Evolutionary conservation across 1,140 invertebrate species (phyloP).

Genomic region (Zaprionus kolodkinae): DNA sequence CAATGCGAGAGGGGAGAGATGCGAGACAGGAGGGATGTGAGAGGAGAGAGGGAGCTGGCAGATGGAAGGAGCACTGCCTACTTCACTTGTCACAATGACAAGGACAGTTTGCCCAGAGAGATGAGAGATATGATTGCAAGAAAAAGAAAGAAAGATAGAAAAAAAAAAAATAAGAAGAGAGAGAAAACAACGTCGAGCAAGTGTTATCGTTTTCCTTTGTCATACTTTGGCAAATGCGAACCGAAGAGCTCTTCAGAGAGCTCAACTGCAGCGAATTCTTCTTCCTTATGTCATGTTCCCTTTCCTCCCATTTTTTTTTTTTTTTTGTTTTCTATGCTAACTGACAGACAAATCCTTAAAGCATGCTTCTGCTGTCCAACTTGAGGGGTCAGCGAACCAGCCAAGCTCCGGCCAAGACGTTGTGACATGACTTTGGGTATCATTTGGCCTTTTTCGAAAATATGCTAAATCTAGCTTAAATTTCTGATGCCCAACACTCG

Average conservation of each 20-base stretch:
- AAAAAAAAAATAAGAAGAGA: background rate
- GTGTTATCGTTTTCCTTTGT: slow-evolving; percentile 56
- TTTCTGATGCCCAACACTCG: slow-evolving; percentile 26
- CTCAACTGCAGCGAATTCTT: slow-evolving; percentile 42
- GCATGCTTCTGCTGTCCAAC: background rate
- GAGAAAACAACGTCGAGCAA: slow-evolving; percentile 16
- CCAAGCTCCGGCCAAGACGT: slow-evolving; percentile 8
- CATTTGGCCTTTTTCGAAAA: background rate
- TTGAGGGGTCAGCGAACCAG: slow-evolving; percentile 38
- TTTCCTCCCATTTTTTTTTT: background rate
- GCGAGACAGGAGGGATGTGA: background rate
- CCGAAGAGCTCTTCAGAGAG: slow-evolving; percentile 27
- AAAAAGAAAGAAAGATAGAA: slow-evolving; percentile 1
- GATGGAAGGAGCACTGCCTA: slow-evolving; percentile 25
- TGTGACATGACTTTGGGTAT: background rate
- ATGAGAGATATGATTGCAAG: slow-evolving; percentile 39
- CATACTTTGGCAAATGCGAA: slow-evolving; percentile 28
- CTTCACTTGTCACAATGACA: slow-evolving; percentile 74
- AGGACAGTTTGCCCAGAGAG: slow-evolving; percentile 31
- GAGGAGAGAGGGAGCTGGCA: background rate
- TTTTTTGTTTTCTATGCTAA: slow-evolving; percentile 21
- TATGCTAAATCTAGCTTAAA: slow-evolving; percentile 8
- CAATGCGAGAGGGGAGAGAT: background rate
- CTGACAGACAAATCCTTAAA: slow-evolving; percentile 40
- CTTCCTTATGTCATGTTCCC: background rate